phyloP scores from a whole-genome alignment of 92 coral and sea anemone genomes.

The Palythoa grandiflora region DNA sequence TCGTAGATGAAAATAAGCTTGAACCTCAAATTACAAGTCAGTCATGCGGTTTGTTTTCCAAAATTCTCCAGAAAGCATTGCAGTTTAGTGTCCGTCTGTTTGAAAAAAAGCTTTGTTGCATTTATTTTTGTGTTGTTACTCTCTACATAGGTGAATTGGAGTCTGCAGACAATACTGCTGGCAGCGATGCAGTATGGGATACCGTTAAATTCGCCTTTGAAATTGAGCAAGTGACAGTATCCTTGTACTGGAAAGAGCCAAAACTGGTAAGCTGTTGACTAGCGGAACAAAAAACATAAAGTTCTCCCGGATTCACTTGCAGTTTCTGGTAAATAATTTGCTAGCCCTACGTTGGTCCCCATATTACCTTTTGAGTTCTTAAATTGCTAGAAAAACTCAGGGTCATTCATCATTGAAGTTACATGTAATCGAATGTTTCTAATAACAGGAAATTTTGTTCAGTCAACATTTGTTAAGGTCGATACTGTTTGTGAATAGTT shows the following conservation, averaged over 20 bases:
- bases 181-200: conserved; percentile 78
- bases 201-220: conserved; percentile 88
- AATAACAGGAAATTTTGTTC: too few species aligned
- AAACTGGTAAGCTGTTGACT: conserved; percentile 34
- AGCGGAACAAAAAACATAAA: background rate
- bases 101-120: background rate
- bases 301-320: background rate
- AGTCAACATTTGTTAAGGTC: too few species aligned
- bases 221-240: conserved; percentile 89
- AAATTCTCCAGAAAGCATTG: background rate
- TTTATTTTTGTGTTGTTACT: background rate
- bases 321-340: too few species aligned
- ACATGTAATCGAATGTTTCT: too few species aligned
- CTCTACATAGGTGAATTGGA: conserved; percentile 37
- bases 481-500: too few species aligned
- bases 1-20: too few species aligned
- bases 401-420: too few species aligned
- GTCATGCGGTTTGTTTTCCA: background rate
- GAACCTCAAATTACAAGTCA: too few species aligned
- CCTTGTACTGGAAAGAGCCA: conserved; percentile 78
- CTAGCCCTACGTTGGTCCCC: too few species aligned
- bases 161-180: conserved; percentile 21
- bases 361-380: too few species aligned
- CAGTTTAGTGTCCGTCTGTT: background rate
- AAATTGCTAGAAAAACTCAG: too few species aligned